phyloP scores from a whole-genome alignment of 2,888 invertebrate genomes.

The Meghimatium bilineatum region DNA sequence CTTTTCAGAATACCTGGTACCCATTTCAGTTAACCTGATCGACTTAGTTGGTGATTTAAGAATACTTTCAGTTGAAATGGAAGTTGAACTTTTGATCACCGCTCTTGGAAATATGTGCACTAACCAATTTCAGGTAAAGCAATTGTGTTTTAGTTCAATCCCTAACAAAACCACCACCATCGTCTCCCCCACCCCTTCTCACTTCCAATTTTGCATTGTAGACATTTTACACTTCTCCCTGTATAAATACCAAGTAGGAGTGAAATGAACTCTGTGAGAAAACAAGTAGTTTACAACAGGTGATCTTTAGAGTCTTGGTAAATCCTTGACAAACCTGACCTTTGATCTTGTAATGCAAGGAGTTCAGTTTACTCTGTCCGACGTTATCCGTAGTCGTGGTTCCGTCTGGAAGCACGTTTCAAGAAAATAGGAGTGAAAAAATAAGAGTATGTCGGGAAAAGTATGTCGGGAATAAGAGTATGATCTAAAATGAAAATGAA shows the following conservation, averaged over 20 bases:
- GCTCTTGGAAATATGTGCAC: too few species aligned
- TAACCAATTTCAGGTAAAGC: too few species aligned
- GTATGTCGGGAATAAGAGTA: neutral
- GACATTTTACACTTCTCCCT: neutral
- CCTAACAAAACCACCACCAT: too few species aligned
- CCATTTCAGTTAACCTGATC: too few species aligned
- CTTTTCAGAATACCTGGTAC: too few species aligned
- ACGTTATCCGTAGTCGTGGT: neutral
- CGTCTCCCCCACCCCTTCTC: too few species aligned
- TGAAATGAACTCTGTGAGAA: conserved; percentile 12
- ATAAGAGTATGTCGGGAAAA: neutral
- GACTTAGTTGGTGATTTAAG: too few species aligned
- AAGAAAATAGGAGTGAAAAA: neutral
- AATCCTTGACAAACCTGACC: conserved; percentile 34
- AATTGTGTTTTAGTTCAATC: too few species aligned
- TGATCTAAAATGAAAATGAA: conserved; percentile 8
- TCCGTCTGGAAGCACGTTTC: conserved; percentile 23
- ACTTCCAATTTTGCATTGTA: too few species aligned
- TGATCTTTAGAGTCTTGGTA: neutral
- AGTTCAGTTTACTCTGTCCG: conserved; percentile 22
- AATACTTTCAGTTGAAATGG: too few species aligned
- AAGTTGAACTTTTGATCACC: too few species aligned
- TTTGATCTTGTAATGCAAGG: conserved; percentile 29
- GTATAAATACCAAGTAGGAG: neutral
- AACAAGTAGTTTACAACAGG: conserved; percentile 13